Evolutionary conservation across 2,888 invertebrate genomes (phyloP).

Genomic region (Stenchaetothrips biformis): DNA sequence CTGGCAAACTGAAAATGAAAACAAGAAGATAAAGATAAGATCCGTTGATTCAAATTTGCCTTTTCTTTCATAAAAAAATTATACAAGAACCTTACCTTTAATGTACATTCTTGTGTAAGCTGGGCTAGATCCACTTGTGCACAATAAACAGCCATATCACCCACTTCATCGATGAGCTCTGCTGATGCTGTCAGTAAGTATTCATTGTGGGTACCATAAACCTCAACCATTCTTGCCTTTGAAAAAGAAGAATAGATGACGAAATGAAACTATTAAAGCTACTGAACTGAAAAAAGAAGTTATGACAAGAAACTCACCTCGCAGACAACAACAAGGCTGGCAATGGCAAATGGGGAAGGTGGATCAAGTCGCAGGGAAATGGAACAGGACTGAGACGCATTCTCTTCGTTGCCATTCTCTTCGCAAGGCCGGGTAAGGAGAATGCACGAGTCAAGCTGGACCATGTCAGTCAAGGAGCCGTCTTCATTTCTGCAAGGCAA

Average conservation of each 20-base stretch:
- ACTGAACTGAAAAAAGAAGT: background rate
- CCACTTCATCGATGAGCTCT: slow-evolving; percentile 45
- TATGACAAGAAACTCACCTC: background rate
- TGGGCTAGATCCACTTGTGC: slow-evolving; percentile 33
- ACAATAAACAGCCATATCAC: slow-evolving; percentile 44
- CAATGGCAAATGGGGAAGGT: background rate
- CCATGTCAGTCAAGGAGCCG: background rate
- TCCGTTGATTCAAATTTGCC: background rate
- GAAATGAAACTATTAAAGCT: slow-evolving; percentile 42
- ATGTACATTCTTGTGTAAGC: background rate
- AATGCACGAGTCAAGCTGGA: background rate
- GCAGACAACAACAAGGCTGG: background rate
- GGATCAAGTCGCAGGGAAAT: background rate
- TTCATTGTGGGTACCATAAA: slow-evolving; percentile 48
- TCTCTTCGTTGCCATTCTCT: background rate
- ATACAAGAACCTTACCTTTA: background rate
- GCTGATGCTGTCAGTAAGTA: slow-evolving; percentile 46
- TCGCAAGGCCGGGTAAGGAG: background rate
- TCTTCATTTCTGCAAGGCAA: background rate
- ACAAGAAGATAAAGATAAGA: background rate
- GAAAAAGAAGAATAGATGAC: slow-evolving; percentile 43
- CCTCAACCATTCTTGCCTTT: slow-evolving; percentile 46
- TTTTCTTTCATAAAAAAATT: background rate
- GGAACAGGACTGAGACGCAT: background rate
- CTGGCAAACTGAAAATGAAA: slow-evolving; percentile 44